Evolutionary conservation across 2,888 invertebrate genomes (phyloP).

Genomic region (Drosophila dives): DNA sequence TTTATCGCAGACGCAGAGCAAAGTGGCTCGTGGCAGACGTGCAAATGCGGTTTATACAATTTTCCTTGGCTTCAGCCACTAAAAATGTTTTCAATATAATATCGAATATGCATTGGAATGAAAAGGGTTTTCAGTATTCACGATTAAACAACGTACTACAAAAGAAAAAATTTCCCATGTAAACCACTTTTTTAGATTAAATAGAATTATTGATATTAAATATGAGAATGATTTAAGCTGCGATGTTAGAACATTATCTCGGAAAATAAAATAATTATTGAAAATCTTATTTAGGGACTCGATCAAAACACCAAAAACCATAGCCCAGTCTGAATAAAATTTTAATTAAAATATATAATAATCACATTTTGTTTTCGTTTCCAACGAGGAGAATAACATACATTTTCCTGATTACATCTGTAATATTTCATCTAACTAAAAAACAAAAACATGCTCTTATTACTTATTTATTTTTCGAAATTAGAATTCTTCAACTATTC

Average conservation of each 20-base stretch:
- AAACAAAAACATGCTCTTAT: not conserved
- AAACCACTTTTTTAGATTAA: not conserved
- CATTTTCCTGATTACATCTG: not conserved
- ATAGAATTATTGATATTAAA: not conserved
- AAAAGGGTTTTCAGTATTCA: not conserved
- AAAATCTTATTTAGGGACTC: too few species aligned
- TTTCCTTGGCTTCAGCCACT: constrained; percentile 16
- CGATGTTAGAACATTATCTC: not conserved
- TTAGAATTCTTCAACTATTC: constrained; percentile 12
- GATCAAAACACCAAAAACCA: too few species aligned
- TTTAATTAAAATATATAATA: too few species aligned
- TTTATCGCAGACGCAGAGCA: constrained; percentile 33
- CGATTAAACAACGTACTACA: not conserved
- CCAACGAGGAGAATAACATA: not conserved
- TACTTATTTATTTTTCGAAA: constrained; percentile 1
- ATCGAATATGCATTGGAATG: not conserved
- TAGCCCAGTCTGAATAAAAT: too few species aligned
- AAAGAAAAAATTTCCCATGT: not conserved
- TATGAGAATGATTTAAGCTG: not conserved
- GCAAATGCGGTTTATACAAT: constrained; percentile 34
- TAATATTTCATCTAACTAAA: not conserved
- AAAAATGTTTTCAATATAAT: constrained; percentile 17
- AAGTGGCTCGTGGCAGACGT: constrained; percentile 50
- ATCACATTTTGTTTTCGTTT: not conserved
- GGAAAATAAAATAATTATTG: too few species aligned